A percentile compares a stretch with the other conserved stretches of the same genome.
phyloP scores from a whole-genome alignment of 2,888 invertebrate genomes.

The Furcula furcula region DNA sequence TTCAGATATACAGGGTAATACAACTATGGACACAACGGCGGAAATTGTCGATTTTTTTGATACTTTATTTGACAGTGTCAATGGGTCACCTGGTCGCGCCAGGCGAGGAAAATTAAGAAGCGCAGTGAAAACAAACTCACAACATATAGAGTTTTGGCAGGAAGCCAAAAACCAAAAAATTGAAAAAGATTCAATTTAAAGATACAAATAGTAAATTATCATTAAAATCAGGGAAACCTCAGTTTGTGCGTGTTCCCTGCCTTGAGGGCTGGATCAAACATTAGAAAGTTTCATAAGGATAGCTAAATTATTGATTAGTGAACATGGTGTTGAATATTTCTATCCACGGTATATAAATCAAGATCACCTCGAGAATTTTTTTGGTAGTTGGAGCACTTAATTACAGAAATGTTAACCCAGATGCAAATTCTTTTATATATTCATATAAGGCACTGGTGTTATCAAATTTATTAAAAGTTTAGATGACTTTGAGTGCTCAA shows the following conservation, averaged over 20 bases:
- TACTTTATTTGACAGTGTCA: too few species aligned
- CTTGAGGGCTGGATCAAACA: conserved; percentile 20
- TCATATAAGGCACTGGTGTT: too few species aligned
- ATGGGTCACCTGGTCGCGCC: neutral
- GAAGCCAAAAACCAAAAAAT: conserved; percentile 5
- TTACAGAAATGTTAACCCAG: too few species aligned
- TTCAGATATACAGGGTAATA: neutral
- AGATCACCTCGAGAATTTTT: conserved; percentile 25
- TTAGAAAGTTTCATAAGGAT: conserved; percentile 21
- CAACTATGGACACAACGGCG: conserved; percentile 1
- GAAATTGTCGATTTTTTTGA: conserved; percentile 1
- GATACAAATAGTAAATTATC: conserved; percentile 3
- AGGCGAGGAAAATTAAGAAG: conserved; percentile 3
- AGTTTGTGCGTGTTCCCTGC: conserved; percentile 13
- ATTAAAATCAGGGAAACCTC: neutral
- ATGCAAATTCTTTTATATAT: too few species aligned
- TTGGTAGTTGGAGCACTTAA: too few species aligned
- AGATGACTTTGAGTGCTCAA: conserved; percentile 8
- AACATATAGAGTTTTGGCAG: too few species aligned
- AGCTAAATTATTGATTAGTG: conserved; percentile 15
- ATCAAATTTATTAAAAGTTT: conserved; percentile 4
- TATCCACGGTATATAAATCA: conserved; percentile 25
- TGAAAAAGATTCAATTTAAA: conserved; percentile 12
- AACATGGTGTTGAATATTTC: conserved; percentile 16
- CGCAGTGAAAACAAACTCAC: conserved; percentile 3